Conservation (phyloP, 2,888 invertebrate species). For the Euplexia lucipara region DNA sequence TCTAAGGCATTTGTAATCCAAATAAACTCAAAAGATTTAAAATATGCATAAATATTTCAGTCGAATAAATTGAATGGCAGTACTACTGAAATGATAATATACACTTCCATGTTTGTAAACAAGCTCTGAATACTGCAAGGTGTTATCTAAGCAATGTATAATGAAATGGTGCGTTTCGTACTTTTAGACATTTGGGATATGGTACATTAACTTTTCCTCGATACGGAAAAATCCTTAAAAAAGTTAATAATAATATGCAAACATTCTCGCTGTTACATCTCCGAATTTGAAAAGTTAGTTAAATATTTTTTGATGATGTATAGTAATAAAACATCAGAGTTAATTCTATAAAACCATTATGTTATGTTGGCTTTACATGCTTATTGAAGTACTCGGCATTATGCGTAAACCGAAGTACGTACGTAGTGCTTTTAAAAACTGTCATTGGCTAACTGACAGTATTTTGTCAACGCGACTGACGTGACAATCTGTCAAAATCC, state of each 20-base stretch:
- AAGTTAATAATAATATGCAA: background rate
- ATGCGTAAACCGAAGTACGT: background rate
- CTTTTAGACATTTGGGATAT: background rate
- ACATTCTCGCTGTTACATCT: too few species aligned
- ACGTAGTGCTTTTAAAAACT: background rate
- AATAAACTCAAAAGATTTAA: constrained; percentile 22
- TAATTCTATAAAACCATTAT: too few species aligned
- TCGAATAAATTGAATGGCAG: constrained; percentile 34
- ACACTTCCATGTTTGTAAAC: constrained; percentile 48
- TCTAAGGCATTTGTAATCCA: constrained; percentile 13
- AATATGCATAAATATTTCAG: constrained; percentile 39
- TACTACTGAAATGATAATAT: background rate
- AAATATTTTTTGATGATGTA: too few species aligned
- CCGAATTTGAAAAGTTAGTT: too few species aligned
- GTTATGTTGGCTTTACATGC: too few species aligned
- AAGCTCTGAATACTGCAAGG: background rate
- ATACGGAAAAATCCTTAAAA: background rate
- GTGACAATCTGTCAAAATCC: constrained; percentile 37
- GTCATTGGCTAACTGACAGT: constrained; percentile 38
- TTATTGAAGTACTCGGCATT: too few species aligned
- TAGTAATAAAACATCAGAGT: too few species aligned
- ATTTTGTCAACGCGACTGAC: constrained; percentile 46
- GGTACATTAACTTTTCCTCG: constrained; percentile 10
- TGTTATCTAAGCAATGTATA: constrained; percentile 53
- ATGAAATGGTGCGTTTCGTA: constrained; percentile 38